Evolutionary conservation across 2,797 vertebrate species (phyloP).

Genomic region (Gambelia wislizenii): DNA sequence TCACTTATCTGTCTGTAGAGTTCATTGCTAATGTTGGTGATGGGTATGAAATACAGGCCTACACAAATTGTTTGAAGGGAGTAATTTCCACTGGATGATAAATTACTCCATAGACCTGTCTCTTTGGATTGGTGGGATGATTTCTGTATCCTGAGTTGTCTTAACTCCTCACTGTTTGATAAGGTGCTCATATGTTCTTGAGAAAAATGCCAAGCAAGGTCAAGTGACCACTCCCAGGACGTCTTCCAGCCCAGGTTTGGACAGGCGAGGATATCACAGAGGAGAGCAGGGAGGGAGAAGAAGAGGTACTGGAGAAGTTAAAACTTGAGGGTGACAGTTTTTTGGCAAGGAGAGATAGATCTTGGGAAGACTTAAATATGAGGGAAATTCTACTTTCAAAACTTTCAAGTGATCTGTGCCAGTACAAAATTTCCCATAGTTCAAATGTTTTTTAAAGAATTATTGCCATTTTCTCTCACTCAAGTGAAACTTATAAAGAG

Average conservation of each 20-base stretch:
- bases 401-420: background rate
- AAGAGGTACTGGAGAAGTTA: rapidly evolving
- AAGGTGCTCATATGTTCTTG: slow-evolving; percentile 35
- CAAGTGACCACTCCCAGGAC: slow-evolving; percentile 35
- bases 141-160: slow-evolving; percentile 52
- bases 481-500: background rate
- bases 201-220: slow-evolving; percentile 55
- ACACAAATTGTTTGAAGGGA: slow-evolving; percentile 69
- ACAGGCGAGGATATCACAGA: slow-evolving; percentile 25
- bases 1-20: slow-evolving; percentile 74
- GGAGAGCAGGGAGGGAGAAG: background rate
- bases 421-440: background rate
- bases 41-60: slow-evolving; percentile 74
- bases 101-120: slow-evolving; percentile 64
- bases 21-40: slow-evolving; percentile 69
- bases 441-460: background rate
- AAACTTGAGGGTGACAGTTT: background rate
- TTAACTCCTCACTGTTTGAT: slow-evolving; percentile 55
- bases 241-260: rapidly evolving
- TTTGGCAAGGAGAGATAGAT: slow-evolving; percentile 26
- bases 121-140: slow-evolving; percentile 64
- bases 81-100: slow-evolving; percentile 69
- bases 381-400: rapidly evolving
- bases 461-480: rapidly evolving
- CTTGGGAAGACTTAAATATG: background rate